A percentile compares a stretch with the other conserved stretches of the same genome.
These are phyloP conservation scores for Criorhina ranunculi DNA, from an alignment of 2,888 invertebrate species.

Conservation along the genomic window DNA sequence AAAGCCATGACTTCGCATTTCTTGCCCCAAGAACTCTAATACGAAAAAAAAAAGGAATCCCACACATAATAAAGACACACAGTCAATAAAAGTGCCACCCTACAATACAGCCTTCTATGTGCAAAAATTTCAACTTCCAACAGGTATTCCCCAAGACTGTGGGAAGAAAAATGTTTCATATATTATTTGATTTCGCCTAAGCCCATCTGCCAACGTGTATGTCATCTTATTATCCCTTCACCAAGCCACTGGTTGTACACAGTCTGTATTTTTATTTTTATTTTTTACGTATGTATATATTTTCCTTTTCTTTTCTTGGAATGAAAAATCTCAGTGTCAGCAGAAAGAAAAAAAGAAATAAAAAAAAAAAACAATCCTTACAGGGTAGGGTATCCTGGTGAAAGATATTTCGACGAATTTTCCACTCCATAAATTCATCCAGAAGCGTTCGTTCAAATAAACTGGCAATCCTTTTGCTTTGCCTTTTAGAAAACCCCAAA, in stretches of 20 bases:
- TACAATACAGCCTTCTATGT: background rate
- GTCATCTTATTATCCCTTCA: conserved; percentile 49
- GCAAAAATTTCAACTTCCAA: conserved; percentile 42
- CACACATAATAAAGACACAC: conserved; percentile 36
- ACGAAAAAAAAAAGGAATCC: background rate
- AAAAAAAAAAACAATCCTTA: background rate
- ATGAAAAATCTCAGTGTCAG: conserved; percentile 48
- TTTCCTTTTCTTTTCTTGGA: background rate
- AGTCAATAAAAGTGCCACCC: conserved; percentile 34
- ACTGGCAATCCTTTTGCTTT: conserved; percentile 41
- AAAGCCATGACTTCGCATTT: conserved; percentile 38
- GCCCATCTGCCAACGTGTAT: conserved; percentile 60
- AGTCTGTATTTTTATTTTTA: no score
- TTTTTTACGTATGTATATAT: background rate
- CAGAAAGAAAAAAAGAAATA: conserved; percentile 1
- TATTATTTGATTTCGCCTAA: conserved; percentile 66
- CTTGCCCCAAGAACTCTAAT: background rate
- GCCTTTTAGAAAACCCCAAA: background rate
- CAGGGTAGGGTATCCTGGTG: conserved; percentile 22
- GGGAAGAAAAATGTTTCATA: conserved; percentile 40
- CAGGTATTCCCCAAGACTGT: conserved; percentile 52
- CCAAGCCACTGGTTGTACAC: conserved; percentile 22
- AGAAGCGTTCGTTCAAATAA: conserved; percentile 47
- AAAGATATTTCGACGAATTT: conserved; percentile 55
- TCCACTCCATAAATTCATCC: conserved; percentile 56